These are phyloP conservation scores for Alaudala cheleensis DNA, from an alignment of 2,113 vertebrate genomes.

Conservation along the genomic window DNA sequence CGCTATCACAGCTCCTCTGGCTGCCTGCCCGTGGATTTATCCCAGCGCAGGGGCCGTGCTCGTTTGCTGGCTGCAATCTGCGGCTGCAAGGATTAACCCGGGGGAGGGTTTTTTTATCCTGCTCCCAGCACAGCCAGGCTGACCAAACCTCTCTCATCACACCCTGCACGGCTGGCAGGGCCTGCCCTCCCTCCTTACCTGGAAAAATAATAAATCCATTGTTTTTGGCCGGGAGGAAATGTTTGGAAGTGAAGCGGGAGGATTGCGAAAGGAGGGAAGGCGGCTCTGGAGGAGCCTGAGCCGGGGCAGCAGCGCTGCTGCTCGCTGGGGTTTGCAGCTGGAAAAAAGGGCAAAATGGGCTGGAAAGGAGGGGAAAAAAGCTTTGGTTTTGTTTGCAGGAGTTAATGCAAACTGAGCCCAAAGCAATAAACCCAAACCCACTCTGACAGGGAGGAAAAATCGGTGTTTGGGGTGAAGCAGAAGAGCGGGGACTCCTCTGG, in stretches of 20 bases:
- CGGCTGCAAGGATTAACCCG: neutral
- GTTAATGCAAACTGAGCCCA: neutral
- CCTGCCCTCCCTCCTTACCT: neutral
- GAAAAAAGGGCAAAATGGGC: neutral
- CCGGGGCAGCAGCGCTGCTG: too few relatives aligned
- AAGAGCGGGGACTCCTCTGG: neutral
- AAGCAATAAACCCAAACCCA: neutral
- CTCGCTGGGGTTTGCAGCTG: neutral
- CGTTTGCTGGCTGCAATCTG: neutral
- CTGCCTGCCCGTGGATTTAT: neutral
- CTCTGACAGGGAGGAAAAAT: neutral
- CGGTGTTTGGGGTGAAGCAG: neutral
- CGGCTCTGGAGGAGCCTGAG: neutral
- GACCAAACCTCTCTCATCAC: neutral
- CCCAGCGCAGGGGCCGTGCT: neutral
- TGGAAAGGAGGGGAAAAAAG: neutral
- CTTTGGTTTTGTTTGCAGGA: neutral
- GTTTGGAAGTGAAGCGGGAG: neutral
- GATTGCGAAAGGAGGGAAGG: neutral
- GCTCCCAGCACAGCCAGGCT: neutral
- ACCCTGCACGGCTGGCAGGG: neutral
- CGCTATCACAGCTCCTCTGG: conserved; percentile 21
- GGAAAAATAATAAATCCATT: neutral
- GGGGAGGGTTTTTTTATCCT: neutral
- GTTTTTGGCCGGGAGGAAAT: neutral